Percentiles rank a stretch among this genome's conserved stretches.
These are phyloP conservation scores for Drosophila paracracens DNA, from an alignment of 2,888 invertebrate genomes.

Conservation along the genomic window DNA sequence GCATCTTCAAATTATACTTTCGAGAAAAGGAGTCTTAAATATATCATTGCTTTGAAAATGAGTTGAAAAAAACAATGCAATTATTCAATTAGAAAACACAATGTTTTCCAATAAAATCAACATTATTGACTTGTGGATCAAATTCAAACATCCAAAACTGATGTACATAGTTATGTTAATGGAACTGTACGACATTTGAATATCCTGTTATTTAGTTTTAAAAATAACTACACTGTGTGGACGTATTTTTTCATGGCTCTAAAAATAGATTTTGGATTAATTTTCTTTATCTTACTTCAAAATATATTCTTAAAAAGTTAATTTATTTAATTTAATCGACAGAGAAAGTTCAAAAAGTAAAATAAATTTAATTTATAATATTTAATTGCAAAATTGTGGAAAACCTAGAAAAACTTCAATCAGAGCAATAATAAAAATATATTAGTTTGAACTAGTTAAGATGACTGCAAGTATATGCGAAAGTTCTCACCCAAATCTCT, in stretches of 20 bases:
- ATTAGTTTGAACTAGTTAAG: neutral
- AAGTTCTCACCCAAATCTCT: neutral
- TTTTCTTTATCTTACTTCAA: neutral
- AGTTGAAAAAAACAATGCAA: constrained; percentile 26
- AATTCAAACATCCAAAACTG: constrained; percentile 21
- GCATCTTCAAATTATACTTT: neutral
- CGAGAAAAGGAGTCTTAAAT: too few species aligned
- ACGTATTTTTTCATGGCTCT: neutral
- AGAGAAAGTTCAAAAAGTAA: neutral
- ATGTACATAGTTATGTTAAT: too few species aligned
- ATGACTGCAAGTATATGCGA: neutral
- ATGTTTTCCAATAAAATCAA: constrained; percentile 48
- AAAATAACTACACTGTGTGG: neutral
- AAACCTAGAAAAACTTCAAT: neutral
- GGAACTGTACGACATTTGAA: fast-evolving
- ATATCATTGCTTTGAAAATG: too few species aligned
- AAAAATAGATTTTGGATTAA: neutral
- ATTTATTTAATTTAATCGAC: neutral
- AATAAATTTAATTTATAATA: neutral
- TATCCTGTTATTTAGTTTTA: constrained; percentile 25
- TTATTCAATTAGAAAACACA: constrained; percentile 43
- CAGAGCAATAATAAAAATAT: neutral
- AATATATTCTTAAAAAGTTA: neutral
- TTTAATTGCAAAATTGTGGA: neutral
- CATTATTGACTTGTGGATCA: constrained; percentile 39